Percentiles rank a stretch among this genome's conserved stretches.
Conservation (phyloP, 2,888 invertebrate species). For the Liposcelis brunnea region DNA sequence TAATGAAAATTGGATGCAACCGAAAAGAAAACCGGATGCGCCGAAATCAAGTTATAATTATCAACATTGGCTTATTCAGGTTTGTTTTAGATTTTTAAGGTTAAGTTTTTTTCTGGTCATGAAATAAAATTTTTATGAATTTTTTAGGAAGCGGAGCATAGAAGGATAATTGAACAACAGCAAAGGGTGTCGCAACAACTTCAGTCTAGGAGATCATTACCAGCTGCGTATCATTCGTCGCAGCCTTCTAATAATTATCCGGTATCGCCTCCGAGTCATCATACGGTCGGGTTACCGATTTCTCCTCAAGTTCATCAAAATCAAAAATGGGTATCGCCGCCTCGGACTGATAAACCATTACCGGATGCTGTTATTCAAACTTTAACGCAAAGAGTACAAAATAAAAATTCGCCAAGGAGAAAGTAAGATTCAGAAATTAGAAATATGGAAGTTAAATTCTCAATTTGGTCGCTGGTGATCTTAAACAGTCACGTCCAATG, state of each 20-base stretch:
- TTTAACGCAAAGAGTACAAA: constrained; percentile 50
- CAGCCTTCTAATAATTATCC: constrained; percentile 14
- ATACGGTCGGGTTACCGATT: constrained; percentile 1
- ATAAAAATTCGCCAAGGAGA: constrained; percentile 28
- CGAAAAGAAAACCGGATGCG: constrained; percentile 39
- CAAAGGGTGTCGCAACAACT: constrained; percentile 23
- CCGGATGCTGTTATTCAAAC: constrained; percentile 53
- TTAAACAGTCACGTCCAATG: no score
- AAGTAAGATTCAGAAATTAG: no score
- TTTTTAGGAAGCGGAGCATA: constrained; percentile 70
- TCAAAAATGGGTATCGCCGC: constrained; percentile 16
- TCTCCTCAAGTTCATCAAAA: not conserved
- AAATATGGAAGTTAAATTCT: constrained; percentile 10
- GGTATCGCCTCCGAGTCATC: not conserved
- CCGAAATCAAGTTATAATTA: constrained; percentile 40
- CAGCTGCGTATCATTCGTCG: constrained; percentile 12
- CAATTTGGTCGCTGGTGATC: no score
- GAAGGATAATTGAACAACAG: constrained; percentile 51
- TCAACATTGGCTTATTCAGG: constrained; percentile 85
- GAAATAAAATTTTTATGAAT: constrained; percentile 10
- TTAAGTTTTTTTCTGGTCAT: not conserved
- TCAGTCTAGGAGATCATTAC: constrained; percentile 9
- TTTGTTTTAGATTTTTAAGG: constrained; percentile 25
- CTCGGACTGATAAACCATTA: constrained; percentile 40
- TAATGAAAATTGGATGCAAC: constrained; percentile 52